phyloP scores from a whole-genome alignment of 2,113 vertebrate species.

The Tringa solitaria region DNA sequence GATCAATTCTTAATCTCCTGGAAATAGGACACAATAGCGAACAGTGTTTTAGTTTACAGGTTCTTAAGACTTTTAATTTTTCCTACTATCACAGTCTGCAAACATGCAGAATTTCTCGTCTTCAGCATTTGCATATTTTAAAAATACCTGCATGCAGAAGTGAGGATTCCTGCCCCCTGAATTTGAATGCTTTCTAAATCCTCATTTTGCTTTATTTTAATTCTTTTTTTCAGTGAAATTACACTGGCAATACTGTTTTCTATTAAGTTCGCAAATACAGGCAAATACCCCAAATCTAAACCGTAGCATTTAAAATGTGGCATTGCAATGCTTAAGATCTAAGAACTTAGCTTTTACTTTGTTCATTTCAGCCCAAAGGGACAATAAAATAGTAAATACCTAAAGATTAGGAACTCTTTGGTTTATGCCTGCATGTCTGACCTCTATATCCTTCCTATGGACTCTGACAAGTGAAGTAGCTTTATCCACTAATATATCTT shows the following conservation, averaged over 20 bases:
- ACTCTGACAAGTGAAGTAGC: background rate
- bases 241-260: background rate
- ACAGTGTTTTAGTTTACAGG: background rate
- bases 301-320: background rate
- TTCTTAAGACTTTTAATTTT: background rate
- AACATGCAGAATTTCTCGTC: background rate
- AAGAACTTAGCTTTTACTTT: background rate
- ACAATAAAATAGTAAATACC: background rate
- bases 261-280: background rate
- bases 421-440: background rate
- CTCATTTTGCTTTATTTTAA: background rate
- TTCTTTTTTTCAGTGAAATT: background rate
- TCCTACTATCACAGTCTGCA: background rate
- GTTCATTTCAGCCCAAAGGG: background rate
- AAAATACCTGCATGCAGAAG: background rate
- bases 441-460: background rate
- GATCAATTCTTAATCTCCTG: background rate
- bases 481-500: background rate
- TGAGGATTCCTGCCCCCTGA: background rate
- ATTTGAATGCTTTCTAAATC: background rate
- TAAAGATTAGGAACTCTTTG: background rate
- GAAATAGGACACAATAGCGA: background rate
- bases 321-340: background rate
- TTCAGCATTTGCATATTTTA: background rate
- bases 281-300: background rate